Evolutionary conservation across 1,140 invertebrate genomes (phyloP), one percentile per base, ranked within the genome.

Genomic region (Camponotus floridanus): DNA sequence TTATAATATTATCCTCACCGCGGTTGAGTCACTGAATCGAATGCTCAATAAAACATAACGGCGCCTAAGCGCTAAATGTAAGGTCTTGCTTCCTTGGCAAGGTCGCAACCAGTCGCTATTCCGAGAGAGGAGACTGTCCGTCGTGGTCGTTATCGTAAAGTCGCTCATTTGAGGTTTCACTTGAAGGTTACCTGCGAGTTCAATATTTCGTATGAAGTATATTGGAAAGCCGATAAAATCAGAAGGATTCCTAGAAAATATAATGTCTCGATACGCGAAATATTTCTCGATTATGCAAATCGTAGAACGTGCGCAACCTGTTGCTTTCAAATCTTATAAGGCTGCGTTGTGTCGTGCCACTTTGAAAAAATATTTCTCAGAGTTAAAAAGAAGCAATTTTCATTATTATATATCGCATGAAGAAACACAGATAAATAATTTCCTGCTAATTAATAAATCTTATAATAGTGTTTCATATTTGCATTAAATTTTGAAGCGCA

Each of bases 201-300:
- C 15, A 9, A 18, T n/a, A 33, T 64, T 9, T 11, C 11, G 8
- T 18, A 15, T 26, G 15, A 31, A 76, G 64, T 21, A 18, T 45
- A 18, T 2, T 76, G 26, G 59, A 65, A 18, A 59, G 36, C 8
- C 36, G 42, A 48, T 3, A 51, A 6, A 15, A 1, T n/a, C 13
- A n/a, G n/a, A n/a, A 71, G 1, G 42, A 55, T 88, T 88, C 67
- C 42, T 13, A 31, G 76, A 85, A 86, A 86, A 57, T 78, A 57
- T 48, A 78, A 59, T 21, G 33, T 65, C 45, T 4, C 65, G 21
- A 11, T 0, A 11, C 21, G 31, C 57, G 3, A 11, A 73, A 48
- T 61, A 42, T 45, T 57, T 73, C 45, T 80, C 26, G 57, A 65
- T 57, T 79, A 85, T 85, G 73, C 21, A 55, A 85, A 88, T 87